A percentile compares a stretch with the other conserved stretches of the same genome.
These are phyloP conservation scores for Muschampia plurimacula DNA, from an alignment of 2,888 invertebrate genomes.

Conservation along the genomic window DNA sequence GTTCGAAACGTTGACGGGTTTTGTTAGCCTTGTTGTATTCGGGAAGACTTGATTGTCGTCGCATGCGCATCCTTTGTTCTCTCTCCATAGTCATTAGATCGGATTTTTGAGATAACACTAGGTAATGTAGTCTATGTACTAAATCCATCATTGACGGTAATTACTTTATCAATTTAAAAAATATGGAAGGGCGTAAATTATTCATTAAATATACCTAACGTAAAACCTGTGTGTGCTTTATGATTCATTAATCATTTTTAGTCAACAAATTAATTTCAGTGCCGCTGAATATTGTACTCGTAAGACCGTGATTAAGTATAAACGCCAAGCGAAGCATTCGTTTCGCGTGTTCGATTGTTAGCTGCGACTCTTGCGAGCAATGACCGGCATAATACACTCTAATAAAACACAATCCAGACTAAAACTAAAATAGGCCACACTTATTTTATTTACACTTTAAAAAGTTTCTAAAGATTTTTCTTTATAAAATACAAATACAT, in stretches of 20 bases:
- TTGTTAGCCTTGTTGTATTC: conserved; percentile 77
- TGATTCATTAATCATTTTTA: not conserved
- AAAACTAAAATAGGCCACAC: not conserved
- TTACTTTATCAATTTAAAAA: not conserved
- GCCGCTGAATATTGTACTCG: not conserved
- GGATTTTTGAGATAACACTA: conserved; percentile 81
- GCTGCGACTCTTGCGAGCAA: not conserved
- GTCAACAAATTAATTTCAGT: conserved; percentile 2
- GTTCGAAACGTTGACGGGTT: conserved; percentile 73
- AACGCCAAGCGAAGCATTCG: not conserved
- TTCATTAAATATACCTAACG: not conserved
- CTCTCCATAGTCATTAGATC: conserved; percentile 83
- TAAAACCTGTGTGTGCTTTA: not conserved
- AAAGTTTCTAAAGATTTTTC: no score
- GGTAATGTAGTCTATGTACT: conserved; percentile 80
- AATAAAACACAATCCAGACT: not conserved
- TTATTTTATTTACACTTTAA: not conserved
- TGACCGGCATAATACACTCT: not conserved
- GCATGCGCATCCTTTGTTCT: conserved; percentile 77
- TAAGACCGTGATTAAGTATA: not conserved
- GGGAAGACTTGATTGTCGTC: conserved; percentile 75
- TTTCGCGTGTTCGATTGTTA: conserved; percentile 14
- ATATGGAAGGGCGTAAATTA: not conserved
- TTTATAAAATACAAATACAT: no score
- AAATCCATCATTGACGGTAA: conserved; percentile 68